A percentile compares a stretch with the other conserved stretches of the same genome.
phyloP scores from a whole-genome alignment of 2,797 vertebrate genomes.

The Amphiprion clarkii region DNA sequence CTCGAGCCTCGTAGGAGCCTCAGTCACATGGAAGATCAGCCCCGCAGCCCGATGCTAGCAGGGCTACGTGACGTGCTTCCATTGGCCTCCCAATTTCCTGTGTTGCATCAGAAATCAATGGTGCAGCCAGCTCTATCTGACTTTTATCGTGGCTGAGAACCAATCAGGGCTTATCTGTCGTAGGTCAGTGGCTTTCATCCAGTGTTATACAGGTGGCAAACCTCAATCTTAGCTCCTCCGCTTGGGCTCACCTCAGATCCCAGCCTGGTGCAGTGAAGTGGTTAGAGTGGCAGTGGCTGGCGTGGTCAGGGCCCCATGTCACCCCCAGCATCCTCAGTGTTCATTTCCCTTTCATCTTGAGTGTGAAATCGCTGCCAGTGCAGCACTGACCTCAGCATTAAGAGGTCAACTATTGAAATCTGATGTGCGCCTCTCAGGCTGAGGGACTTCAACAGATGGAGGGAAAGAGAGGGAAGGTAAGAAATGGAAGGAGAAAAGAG shows the following conservation, averaged over 20 bases:
- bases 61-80: conserved; percentile 6
- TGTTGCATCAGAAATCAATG: conserved; percentile 37
- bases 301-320: conserved; percentile 82
- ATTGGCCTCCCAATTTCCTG: conserved; percentile 12
- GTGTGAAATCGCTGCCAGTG: conserved; percentile 89
- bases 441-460: conserved; percentile 83
- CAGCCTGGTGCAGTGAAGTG: conserved; percentile 76
- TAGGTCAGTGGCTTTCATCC: conserved; percentile 38
- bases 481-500: conserved; percentile 46
- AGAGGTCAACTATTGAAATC: conserved; percentile 90
- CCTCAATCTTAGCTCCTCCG: conserved; percentile 58
- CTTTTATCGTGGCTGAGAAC: conserved; percentile 27
- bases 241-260: conserved; percentile 60
- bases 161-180: conserved; percentile 31
- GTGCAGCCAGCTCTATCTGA: conserved; percentile 11
- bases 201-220: conserved; percentile 69
- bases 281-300: conserved; percentile 71
- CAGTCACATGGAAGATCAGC: conserved; percentile 10
- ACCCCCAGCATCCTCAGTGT: conserved; percentile 83
- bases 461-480: conserved; percentile 65
- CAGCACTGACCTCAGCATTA: conserved; percentile 87
- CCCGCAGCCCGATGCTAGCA: background rate
- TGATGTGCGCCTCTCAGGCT: conserved; percentile 86
- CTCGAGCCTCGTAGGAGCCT: conserved; percentile 4
- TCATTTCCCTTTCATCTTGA: conserved; percentile 91